Percentiles rank a stretch among this genome's conserved stretches.
These are phyloP conservation scores for Nothobranchius kuhntae DNA, from an alignment of 2,113 vertebrate genomes.

Conservation along the genomic window DNA sequence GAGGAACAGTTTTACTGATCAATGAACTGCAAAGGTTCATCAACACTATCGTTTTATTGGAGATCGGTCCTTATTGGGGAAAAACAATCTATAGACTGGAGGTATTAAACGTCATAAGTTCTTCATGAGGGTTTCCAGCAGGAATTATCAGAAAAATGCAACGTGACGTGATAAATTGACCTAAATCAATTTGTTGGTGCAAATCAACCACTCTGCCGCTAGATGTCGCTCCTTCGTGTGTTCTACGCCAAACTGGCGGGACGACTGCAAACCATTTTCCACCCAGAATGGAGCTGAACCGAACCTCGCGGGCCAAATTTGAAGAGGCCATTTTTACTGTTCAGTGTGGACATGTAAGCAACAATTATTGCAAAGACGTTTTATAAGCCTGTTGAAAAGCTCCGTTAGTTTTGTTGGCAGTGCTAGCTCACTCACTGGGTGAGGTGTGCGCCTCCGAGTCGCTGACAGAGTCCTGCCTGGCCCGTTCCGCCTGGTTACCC, in stretches of 20 bases:
- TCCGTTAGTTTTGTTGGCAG: background rate
- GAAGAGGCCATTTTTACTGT: background rate
- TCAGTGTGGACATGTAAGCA: background rate
- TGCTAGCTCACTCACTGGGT: constrained; percentile 53
- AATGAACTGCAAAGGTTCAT: no score
- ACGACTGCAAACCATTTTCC: background rate
- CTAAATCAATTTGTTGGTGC: no score
- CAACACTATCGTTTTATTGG: no score
- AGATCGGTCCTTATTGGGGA: no score
- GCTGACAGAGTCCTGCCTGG: constrained; percentile 58
- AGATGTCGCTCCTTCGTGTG: constrained; percentile 2
- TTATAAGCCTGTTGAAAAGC: background rate
- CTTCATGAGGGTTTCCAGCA: no score
- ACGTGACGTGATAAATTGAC: no score
- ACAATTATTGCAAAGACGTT: background rate
- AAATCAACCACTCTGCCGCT: background rate
- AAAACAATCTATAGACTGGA: no score
- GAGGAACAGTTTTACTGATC: background rate
- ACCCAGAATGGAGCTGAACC: background rate
- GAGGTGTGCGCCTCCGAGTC: constrained; percentile 70
- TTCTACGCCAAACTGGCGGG: background rate
- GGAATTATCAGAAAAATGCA: no score
- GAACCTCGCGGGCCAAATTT: background rate
- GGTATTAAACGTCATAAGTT: no score
- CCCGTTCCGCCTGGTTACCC: constrained; percentile 25